Conservation (phyloP, 2,113 vertebrate species). For the Stigmatopora nigra region DNA sequence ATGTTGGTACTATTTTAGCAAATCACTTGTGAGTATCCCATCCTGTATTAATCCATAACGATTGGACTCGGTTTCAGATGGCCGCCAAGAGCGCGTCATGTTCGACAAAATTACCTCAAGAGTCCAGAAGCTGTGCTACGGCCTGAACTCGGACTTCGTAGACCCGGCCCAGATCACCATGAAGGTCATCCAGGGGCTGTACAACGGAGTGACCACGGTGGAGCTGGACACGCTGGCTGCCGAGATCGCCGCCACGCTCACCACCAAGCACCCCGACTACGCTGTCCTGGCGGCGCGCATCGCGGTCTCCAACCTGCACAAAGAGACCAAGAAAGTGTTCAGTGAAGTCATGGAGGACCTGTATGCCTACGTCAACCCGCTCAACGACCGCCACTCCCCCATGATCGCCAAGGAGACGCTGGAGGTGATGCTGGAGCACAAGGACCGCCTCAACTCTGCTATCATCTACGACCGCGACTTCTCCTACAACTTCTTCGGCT, state of each 20-base stretch:
- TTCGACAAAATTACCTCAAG: constrained; percentile 97
- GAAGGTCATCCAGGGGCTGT: constrained; percentile 97
- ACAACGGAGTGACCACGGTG: constrained; percentile 91
- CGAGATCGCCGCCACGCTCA: constrained; percentile 90
- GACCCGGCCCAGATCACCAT: constrained; percentile 97
- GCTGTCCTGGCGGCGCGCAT: constrained; percentile 91
- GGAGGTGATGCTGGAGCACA: constrained; percentile 82
- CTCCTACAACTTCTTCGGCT: constrained; percentile 97
- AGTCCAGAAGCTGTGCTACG: constrained; percentile 97
- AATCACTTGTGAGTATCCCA: too few species aligned
- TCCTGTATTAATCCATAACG: too few species aligned
- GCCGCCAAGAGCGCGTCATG: constrained; percentile 94
- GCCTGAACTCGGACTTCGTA: constrained; percentile 91
- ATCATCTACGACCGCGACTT: constrained; percentile 97
- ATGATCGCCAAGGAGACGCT: constrained; percentile 90
- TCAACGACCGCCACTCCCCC: constrained; percentile 82
- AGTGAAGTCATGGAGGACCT: constrained; percentile 98
- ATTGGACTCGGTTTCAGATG: constrained; percentile 69
- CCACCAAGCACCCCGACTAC: constrained; percentile 95
- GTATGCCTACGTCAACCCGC: constrained; percentile 84
- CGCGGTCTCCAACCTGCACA: constrained; percentile 94
- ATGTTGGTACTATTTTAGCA: too few species aligned
- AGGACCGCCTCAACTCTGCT: constrained; percentile 94
- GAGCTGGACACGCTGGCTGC: constrained; percentile 93
- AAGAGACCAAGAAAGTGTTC: constrained; percentile 97